These are phyloP conservation scores for Aspidapion aeneum DNA, from an alignment of 2,888 invertebrate species.

Conservation along the genomic window DNA sequence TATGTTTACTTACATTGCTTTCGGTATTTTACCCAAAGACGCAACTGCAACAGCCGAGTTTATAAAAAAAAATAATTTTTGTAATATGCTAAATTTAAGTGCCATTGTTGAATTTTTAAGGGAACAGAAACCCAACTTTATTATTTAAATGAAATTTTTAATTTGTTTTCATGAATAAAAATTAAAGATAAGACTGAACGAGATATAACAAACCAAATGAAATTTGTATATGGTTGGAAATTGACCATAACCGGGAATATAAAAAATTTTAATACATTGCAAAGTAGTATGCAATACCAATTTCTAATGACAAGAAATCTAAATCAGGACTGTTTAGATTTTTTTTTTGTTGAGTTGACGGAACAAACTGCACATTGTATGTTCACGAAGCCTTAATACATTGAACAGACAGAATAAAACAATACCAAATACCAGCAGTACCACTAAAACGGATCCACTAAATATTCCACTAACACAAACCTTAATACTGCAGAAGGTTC, in stretches of 20 bases:
- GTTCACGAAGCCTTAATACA: too few relatives aligned
- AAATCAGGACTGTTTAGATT: not conserved
- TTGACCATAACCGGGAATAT: not conserved
- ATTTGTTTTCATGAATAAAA: not conserved
- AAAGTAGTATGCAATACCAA: not conserved
- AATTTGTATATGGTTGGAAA: slow-evolving; percentile 8
- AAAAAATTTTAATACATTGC: not conserved
- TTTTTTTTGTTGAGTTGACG: not conserved
- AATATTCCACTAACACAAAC: too few relatives aligned
- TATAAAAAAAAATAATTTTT: slow-evolving; percentile 15
- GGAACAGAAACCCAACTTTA: slow-evolving; percentile 8
- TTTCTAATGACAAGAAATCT: not conserved
- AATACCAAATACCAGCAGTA: too few relatives aligned
- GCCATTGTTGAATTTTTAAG: slow-evolving; percentile 10
- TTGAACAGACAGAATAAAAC: too few relatives aligned
- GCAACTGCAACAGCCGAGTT: slow-evolving; percentile 13
- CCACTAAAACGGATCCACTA: too few relatives aligned
- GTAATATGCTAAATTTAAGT: slow-evolving; percentile 16
- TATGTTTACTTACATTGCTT: slow-evolving; percentile 15
- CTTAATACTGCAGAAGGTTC: too few relatives aligned
- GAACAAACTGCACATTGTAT: too few relatives aligned
- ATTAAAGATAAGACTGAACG: not conserved
- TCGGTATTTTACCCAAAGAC: slow-evolving; percentile 11
- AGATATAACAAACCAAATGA: slow-evolving; percentile 1
- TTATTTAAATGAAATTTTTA: slow-evolving; percentile 11